Evolutionary conservation across 2,797 vertebrate genomes (phyloP).

Genomic region (Botia almorhae): DNA sequence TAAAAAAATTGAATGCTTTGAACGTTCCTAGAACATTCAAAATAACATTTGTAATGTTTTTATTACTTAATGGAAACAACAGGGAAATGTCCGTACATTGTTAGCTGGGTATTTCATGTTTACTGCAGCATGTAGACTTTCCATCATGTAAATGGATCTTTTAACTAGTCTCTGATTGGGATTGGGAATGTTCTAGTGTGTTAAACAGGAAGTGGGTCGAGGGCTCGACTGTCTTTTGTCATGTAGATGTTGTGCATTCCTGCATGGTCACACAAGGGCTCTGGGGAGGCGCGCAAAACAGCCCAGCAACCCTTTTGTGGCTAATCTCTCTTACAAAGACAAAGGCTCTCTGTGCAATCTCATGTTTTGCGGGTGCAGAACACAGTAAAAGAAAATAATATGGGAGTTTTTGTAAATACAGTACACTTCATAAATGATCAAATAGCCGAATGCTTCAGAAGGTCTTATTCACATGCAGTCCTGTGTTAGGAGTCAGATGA

Average conservation of each 20-base stretch:
- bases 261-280: conserved; percentile 78
- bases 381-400: too few species aligned
- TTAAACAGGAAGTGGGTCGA: conserved; percentile 51
- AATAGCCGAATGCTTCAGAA: conserved; percentile 55
- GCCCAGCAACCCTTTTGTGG: conserved; percentile 60
- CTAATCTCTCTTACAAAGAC: too few species aligned
- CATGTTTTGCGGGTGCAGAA: conserved; percentile 54
- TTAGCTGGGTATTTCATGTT: conserved; percentile 53
- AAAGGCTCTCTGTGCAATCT: conserved; percentile 71
- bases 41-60: too few species aligned
- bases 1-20: too few species aligned
- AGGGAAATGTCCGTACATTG: too few species aligned
- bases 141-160: conserved; percentile 33
- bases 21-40: too few species aligned
- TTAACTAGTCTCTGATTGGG: conserved; percentile 54
- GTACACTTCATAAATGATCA: conserved; percentile 56
- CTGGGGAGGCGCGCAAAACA: conserved; percentile 58
- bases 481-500: conserved; percentile 6
- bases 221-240: conserved; percentile 55
- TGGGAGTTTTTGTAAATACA: conserved; percentile 68
- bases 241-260: conserved; percentile 74
- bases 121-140: conserved; percentile 48
- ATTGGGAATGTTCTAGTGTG: conserved; percentile 44
- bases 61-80: too few species aligned
- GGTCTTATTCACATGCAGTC: conserved; percentile 32